These are phyloP conservation scores for Tolypeutes matacus DNA, from an alignment of 2,797 vertebrate genomes.

Conservation along the genomic window DNA sequence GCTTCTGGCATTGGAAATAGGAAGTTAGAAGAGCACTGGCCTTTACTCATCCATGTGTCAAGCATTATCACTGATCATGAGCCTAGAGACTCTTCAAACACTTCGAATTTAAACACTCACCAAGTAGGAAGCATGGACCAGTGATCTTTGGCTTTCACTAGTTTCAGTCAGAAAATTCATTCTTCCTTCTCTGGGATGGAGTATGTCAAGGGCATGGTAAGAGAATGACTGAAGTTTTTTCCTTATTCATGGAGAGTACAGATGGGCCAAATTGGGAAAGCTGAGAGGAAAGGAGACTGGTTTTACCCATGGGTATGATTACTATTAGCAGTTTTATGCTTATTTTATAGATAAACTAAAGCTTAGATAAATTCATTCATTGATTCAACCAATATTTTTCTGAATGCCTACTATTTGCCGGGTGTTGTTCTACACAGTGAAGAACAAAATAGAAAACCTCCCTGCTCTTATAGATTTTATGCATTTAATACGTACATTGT, in stretches of 20 bases:
- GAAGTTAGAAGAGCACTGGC: not conserved
- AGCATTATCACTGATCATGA: not conserved
- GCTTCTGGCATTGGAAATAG: not conserved
- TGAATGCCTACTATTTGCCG: not conserved
- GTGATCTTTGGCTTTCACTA: not conserved
- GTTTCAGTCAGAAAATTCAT: not conserved
- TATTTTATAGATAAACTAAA: not conserved
- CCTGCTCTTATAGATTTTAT: not conserved
- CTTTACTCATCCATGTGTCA: not conserved
- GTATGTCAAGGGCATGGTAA: not conserved
- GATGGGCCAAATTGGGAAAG: not conserved
- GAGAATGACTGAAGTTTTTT: not conserved
- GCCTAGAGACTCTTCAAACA: not conserved
- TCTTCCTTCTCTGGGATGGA: not conserved
- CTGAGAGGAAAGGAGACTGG: not conserved
- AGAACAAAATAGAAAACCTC: not conserved
- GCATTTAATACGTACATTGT: not conserved
- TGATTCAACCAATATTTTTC: constrained; percentile 1
- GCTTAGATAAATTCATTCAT: not conserved
- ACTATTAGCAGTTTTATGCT: not conserved
- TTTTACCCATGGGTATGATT: not conserved
- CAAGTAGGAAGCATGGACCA: not conserved
- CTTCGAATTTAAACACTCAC: not conserved
- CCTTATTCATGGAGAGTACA: not conserved
- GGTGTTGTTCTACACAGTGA: not conserved